Percentiles rank a stretch among this genome's conserved stretches.
phyloP scores from a whole-genome alignment of 2,888 invertebrate species.

The Leptinotarsa juncta region DNA sequence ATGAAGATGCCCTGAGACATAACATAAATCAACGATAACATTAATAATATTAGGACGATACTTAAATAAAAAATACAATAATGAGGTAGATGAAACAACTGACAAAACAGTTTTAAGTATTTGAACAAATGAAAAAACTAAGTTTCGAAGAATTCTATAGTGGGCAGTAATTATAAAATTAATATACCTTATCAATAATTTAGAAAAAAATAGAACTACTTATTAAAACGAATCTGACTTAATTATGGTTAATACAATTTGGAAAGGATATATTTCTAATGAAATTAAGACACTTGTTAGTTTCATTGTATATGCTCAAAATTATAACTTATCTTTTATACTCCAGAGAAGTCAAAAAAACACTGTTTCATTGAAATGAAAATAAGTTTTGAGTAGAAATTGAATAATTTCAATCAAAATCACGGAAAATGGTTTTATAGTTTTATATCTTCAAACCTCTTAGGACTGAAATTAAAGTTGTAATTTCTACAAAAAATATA shows the following conservation, averaged over 20 bases:
- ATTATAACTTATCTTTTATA: background rate
- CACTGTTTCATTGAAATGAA: too few relatives aligned
- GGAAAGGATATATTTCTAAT: background rate
- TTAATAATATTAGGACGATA: conserved; percentile 57
- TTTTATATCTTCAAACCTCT: background rate
- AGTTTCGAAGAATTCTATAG: background rate
- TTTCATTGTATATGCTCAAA: background rate
- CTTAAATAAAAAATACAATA: conserved; percentile 51
- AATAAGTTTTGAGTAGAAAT: too few relatives aligned
- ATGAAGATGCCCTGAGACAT: conserved; percentile 61
- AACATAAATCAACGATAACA: conserved; percentile 54
- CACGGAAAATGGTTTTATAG: too few relatives aligned
- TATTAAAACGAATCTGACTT: background rate
- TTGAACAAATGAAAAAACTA: conserved; percentile 50
- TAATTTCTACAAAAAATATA: background rate
- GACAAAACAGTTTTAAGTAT: conserved; percentile 54
- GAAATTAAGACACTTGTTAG: background rate
- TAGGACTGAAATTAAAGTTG: background rate
- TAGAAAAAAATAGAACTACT: background rate
- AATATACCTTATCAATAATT: background rate
- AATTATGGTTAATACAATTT: background rate
- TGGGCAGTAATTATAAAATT: background rate
- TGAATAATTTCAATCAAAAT: too few relatives aligned
- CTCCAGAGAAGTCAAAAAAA: too few relatives aligned
- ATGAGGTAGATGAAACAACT: conserved; percentile 61